These are phyloP conservation scores for Netelia melanura DNA, from an alignment of 2,888 invertebrate species.

Conservation along the genomic window DNA sequence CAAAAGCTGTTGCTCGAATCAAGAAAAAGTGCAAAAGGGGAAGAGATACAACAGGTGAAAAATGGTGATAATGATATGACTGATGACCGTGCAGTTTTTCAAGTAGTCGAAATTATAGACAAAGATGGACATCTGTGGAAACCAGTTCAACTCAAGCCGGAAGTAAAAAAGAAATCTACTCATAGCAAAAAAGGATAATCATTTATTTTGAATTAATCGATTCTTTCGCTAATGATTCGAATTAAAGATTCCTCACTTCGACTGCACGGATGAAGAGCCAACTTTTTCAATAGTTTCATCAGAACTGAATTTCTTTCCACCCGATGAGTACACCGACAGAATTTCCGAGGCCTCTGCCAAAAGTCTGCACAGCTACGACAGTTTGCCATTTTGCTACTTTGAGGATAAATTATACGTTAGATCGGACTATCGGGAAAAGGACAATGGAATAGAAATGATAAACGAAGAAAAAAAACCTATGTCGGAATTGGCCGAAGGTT, in stretches of 20 bases:
- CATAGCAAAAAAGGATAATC: background rate
- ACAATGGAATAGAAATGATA: background rate
- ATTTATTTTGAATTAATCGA: background rate
- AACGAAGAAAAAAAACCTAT: constrained; percentile 60
- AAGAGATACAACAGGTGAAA: constrained; percentile 58
- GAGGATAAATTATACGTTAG: constrained; percentile 66
- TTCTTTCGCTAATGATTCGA: background rate
- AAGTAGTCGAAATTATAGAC: constrained; percentile 69
- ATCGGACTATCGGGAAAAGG: constrained; percentile 58
- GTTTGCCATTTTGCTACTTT: constrained; percentile 67
- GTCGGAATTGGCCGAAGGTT: constrained; percentile 66
- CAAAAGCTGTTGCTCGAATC: constrained; percentile 69
- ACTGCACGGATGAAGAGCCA: constrained; percentile 55
- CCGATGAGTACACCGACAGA: constrained; percentile 60
- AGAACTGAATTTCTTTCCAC: constrained; percentile 56
- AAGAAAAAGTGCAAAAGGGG: constrained; percentile 57
- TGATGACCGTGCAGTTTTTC: constrained; percentile 38
- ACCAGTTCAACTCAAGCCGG: constrained; percentile 66
- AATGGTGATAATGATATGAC: constrained; percentile 73
- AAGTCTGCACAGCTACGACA: constrained; percentile 61
- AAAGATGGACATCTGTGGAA: constrained; percentile 67
- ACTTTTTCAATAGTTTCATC: constrained; percentile 51
- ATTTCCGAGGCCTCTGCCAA: constrained; percentile 39
- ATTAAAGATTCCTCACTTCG: constrained; percentile 54
- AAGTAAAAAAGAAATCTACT: constrained; percentile 49